A percentile compares a stretch with the other conserved stretches of the same genome.
Conservation (phyloP, 2,888 invertebrate genomes). For the Melolontha melolontha region DNA sequence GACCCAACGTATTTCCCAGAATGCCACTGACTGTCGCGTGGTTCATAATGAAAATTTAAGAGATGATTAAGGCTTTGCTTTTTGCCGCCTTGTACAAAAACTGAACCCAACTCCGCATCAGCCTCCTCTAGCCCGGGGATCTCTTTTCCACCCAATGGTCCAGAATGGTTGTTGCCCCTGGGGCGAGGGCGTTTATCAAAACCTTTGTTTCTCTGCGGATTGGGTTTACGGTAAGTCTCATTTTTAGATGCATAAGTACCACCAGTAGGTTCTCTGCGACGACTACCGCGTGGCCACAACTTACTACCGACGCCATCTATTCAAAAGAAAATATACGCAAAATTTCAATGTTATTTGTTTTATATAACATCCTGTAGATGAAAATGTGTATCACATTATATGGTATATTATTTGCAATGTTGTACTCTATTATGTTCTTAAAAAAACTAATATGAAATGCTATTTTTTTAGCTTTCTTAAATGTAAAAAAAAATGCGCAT, state of each 20-base stretch:
- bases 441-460: no score
- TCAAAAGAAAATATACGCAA: slow-evolving; percentile 54
- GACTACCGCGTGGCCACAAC: slow-evolving; percentile 73
- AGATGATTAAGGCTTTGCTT: slow-evolving; percentile 94
- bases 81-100: slow-evolving; percentile 86
- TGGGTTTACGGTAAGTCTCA: slow-evolving; percentile 78
- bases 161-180: slow-evolving; percentile 71
- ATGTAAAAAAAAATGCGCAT: no score
- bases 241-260: slow-evolving; percentile 70
- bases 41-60: slow-evolving; percentile 89
- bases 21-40: slow-evolving; percentile 66
- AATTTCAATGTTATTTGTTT: slow-evolving; percentile 12
- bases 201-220: slow-evolving; percentile 75
- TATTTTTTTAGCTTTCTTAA: no score
- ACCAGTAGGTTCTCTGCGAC: slow-evolving; percentile 74
- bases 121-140: slow-evolving; percentile 72
- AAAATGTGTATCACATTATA: no score
- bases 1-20: slow-evolving; percentile 52
- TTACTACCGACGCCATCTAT: slow-evolving; percentile 68
- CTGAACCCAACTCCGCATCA: slow-evolving; percentile 83
- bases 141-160: slow-evolving; percentile 75
- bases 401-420: no score
- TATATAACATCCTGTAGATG: no score
- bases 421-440: no score
- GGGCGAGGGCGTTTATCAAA: slow-evolving; percentile 80